Evolutionary conservation across 1,140 invertebrate species (phyloP), one percentile per base, ranked within the genome.

Genomic region (Brachionus plicatilis): DNA sequence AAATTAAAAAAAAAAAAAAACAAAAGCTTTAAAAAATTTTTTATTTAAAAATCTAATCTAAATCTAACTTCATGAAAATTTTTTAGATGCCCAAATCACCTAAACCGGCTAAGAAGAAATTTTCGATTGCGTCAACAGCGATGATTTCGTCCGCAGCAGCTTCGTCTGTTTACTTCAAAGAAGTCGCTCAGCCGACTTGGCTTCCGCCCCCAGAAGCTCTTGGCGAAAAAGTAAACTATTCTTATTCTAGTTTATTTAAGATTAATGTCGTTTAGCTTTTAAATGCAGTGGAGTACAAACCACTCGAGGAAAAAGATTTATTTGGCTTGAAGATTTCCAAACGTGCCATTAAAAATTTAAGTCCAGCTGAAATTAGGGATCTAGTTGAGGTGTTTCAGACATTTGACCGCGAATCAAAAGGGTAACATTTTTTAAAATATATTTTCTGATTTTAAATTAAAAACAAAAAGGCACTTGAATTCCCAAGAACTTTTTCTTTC

Each of bases 291-390:
- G 79, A 82, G 37, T 82, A 68, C 33, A 82, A 82, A 37, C 79
- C 79, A 20, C 65, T 82, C 37, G 79, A 82, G 24, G 79, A 82
- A 60, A 82, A 65, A 65, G 79, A 82, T 47, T 27, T 82, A 9
- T 82, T 43, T 37, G 79, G 79, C 12, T 47, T 82, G 12, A 82
- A 82, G 29, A 60, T 82, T 24, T 82, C 79, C 4, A 82, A 82
- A 45, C 24, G 79, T 45, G 79, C 79, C 33, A 41, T 82, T 20
- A 82, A 68, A 82, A 60, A 82, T 37, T n/a, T 82, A 17, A 82
- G 79, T 37, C 79, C 79, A 17, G 50, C 79, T 6, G 79, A 82
- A 37, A 82, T 82, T 43, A 43, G 79, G 14, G 79, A 82, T 65
- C 41, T 82, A 14, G 53, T 65, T 6, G 79, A 82, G 17, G 79